These are phyloP conservation scores for Mirza zaza DNA, from an alignment of 2,113 vertebrate genomes.

Conservation along the genomic window DNA sequence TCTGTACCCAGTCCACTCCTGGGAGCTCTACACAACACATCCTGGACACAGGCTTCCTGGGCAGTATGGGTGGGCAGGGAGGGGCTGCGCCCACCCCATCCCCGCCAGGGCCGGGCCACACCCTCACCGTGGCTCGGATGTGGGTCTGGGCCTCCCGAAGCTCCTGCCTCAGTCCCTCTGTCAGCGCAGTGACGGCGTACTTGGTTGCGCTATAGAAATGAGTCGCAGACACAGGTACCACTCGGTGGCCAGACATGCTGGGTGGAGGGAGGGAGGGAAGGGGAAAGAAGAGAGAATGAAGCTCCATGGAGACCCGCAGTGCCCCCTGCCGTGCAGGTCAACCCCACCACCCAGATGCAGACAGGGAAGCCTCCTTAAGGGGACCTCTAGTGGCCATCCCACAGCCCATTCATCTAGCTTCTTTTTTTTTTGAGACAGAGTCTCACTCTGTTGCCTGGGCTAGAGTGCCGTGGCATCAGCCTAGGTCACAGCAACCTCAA, in stretches of 20 bases:
- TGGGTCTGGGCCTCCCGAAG: conserved; percentile 93
- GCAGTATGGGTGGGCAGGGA: background rate
- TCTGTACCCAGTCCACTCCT: background rate
- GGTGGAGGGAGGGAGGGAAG: conserved; percentile 49
- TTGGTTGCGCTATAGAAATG: conserved; percentile 98
- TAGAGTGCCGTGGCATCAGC: no score
- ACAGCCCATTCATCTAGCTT: background rate
- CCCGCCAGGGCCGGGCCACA: conserved; percentile 39
- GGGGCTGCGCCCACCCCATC: background rate
- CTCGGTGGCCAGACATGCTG: conserved; percentile 94
- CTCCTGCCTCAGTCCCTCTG: conserved; percentile 95
- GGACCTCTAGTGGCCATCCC: background rate
- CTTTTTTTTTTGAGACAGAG: no score
- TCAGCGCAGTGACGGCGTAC: conserved; percentile 94
- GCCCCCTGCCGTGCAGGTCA: background rate
- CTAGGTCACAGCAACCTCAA: no score
- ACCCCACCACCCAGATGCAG: background rate
- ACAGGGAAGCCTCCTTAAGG: background rate
- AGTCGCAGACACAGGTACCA: conserved; percentile 85
- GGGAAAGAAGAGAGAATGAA: background rate
- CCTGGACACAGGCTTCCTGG: background rate
- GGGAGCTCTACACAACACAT: background rate
- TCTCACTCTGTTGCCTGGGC: no score
- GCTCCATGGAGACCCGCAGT: background rate
- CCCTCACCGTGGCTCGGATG: conserved; percentile 94